Conservation (phyloP, 2,888 invertebrate genomes). For the Leistus spinibarbis region DNA sequence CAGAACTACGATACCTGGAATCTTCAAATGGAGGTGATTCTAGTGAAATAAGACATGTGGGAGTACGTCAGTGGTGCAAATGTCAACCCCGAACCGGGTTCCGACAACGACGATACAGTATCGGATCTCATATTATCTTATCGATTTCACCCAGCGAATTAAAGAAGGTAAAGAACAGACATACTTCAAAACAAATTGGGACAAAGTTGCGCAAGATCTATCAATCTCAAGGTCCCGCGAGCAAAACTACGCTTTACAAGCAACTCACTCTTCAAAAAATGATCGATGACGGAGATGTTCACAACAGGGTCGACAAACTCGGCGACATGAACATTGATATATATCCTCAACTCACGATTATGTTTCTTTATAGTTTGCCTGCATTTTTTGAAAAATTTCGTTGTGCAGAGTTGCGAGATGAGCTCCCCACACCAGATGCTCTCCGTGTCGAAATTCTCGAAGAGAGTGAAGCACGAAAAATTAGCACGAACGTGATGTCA, state of each 20-base stretch:
- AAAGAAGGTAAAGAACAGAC: constrained; percentile 44
- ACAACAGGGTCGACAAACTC: constrained; percentile 49
- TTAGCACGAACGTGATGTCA: background rate
- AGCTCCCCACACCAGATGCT: constrained; percentile 44
- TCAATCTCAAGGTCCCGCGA: constrained; percentile 49
- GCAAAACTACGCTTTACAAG: constrained; percentile 51
- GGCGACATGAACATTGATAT: constrained; percentile 42
- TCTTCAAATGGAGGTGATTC: constrained; percentile 16
- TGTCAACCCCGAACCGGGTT: constrained; percentile 4
- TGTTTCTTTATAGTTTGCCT: constrained; percentile 50
- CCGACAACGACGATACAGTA: background rate
- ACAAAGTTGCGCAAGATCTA: constrained; percentile 46
- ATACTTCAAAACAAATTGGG: constrained; percentile 48
- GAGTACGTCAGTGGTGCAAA: constrained; percentile 21
- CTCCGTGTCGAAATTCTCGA: constrained; percentile 46
- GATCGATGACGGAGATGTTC: constrained; percentile 45
- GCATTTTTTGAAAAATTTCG: constrained; percentile 48
- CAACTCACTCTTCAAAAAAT: constrained; percentile 47
- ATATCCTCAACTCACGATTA: constrained; percentile 44
- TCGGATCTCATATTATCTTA: constrained; percentile 8
- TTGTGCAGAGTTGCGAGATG: constrained; percentile 49
- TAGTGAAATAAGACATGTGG: constrained; percentile 27
- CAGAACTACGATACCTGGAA: constrained; percentile 36
- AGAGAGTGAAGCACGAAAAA: constrained; percentile 44
- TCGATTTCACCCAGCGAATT: constrained; percentile 40